Percentiles rank a stretch among this genome's conserved stretches.
phyloP scores from a whole-genome alignment of 2,797 vertebrate genomes.

The Cyprinella venusta region DNA sequence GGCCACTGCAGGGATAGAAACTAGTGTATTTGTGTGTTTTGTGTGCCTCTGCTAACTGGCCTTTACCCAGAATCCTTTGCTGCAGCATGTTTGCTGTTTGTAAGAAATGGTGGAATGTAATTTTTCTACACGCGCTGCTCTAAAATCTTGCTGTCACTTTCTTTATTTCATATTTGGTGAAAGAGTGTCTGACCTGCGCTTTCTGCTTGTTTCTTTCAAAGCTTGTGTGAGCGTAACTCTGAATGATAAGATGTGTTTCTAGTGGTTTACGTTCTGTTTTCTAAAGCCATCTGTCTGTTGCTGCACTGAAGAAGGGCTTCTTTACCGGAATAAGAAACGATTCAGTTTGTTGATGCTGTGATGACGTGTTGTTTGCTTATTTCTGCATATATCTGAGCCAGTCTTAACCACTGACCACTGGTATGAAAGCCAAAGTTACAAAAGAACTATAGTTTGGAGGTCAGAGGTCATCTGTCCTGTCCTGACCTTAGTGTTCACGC shows the following conservation, averaged over 20 bases:
- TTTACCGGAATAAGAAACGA: conserved; percentile 25
- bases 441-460: neutral
- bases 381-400: conserved; percentile 17
- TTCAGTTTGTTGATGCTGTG: conserved; percentile 30
- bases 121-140: conserved; percentile 29
- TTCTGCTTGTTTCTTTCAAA: neutral
- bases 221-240: conserved; percentile 8
- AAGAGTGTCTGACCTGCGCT: neutral
- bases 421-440: conserved; percentile 6
- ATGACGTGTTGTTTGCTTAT: conserved; percentile 9
- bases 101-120: conserved; percentile 43
- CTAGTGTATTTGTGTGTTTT: neutral
- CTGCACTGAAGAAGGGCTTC: conserved; percentile 47
- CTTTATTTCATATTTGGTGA: neutral
- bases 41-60: conserved; percentile 21
- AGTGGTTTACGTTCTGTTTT: neutral
- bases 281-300: conserved; percentile 6
- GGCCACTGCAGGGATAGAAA: neutral
- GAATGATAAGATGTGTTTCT: neutral
- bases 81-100: conserved; percentile 17
- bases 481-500: neutral
- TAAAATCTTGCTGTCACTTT: neutral
- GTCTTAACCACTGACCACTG: conserved; percentile 12
- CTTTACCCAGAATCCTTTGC: conserved; percentile 35
- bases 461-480: neutral